Evolutionary conservation across 92 coral and sea anemone genomes (phyloP), one percentile per base, ranked within the genome.

Genomic region (Bergia sp.): DNA sequence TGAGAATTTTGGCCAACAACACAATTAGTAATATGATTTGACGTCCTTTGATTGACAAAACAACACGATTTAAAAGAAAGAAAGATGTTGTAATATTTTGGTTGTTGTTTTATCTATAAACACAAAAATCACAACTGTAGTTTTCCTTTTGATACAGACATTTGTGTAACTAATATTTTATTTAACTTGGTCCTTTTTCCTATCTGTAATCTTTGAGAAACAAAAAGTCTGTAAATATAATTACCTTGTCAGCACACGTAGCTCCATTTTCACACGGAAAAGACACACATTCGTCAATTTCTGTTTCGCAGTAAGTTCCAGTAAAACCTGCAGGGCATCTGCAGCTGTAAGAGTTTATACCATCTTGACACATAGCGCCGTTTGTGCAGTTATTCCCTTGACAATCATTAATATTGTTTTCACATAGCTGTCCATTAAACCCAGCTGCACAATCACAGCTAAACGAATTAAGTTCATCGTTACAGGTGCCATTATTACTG

Each of bases 171-270:
- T 50, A 29, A 29, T 29, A 29, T 29, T 29, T 29, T 29, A 29
- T 50, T 50, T 50, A 50, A 50, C 57, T 50, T 50, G 0, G 3
- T 0, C 9, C 7, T 50, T 50, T 50, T 50, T 50, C 0, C 57
- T 50, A 50, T 50, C 57, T 50, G 57, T 12, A 73, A 73, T 73
- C 77, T 37, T 29, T 7, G 2, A 15, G 41, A 43, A 37, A 73
- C 36, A 20, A 53, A 37, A 16, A 5, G 37, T 18, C 0, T 57
- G 20, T 36, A 6, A 53, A 53, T 2, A 37, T 0, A n/a, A 45
- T 69, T 89, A 89, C 91, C 91, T 82, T 80, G 55, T 89, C 91
- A 37, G 65, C 7, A 57, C 91, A 89, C 9, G 84, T 73, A 73
- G 77, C 77, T 0, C 77, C 77, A 12, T 73, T 29, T 73, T 38